Evolutionary conservation across 2,888 invertebrate genomes (phyloP), one percentile per base, ranked within the genome.

Genomic region (Heteromurus nitidus): DNA sequence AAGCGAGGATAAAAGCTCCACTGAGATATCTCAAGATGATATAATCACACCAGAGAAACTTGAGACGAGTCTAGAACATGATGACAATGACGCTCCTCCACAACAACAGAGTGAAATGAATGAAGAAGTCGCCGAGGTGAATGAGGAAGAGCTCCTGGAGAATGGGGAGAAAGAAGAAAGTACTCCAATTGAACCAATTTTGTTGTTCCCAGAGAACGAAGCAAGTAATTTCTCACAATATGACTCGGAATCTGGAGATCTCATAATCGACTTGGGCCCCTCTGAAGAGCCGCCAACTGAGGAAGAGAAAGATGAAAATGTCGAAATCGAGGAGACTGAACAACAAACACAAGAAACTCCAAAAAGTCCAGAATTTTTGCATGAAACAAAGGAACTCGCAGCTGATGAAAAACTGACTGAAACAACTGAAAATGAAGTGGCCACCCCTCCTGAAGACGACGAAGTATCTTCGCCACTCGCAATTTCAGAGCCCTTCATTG

Each of bases 181-280:
- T 42, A 44, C 55, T 47, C 65, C 55, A 50, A 50, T 47, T 30
- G 55, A 77, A 36, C 47, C 68, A 47, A 26, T 53, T 53, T 70
- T 70, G 24, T 26, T 55, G 16, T 18, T 67, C 24, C 50, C 77
- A 26, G 72, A 65, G 50, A 73, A 68, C 44, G 80, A 80, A 36
- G 28, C 68, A 22, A 80, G 74, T 42, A 74, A 74, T 69, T 53
- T 80, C 74, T 74, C 74, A 42, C 80, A 74, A 20, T 74, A 74
- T 58, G 80, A 80, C 31, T 80, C 80, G 22, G 80, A 80, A 64
- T 74, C 68, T 18, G 80, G 80, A 28, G 74, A 74, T 53, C 80
- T 80, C 42, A 26, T 80, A 74, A 80, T 80, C 74, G 80, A 80
- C 68, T 80, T 80, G 60, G 74, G 64, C 55, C 74, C 68, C 31